These are phyloP conservation scores for Ceratotherium simum DNA, from an alignment of 2,113 vertebrate species.

Conservation along the genomic window DNA sequence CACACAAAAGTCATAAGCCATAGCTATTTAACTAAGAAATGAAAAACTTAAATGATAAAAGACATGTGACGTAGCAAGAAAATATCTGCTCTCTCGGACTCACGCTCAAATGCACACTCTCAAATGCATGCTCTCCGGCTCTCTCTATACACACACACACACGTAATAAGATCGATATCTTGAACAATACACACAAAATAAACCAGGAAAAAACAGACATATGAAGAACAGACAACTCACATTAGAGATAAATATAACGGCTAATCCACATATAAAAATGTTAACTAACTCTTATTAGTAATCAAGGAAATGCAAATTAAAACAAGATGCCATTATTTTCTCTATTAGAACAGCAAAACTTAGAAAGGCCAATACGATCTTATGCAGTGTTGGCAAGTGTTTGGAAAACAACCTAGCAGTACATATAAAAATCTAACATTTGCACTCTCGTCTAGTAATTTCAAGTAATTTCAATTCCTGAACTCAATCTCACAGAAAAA, in stretches of 20 bases:
- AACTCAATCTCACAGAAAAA: slow-evolving; percentile 1
- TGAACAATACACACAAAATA: not conserved
- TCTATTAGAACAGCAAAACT: not conserved
- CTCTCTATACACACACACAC: not conserved
- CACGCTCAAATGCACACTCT: not conserved
- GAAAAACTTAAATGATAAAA: not conserved
- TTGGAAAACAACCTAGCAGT: not conserved
- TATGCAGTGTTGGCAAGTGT: not conserved
- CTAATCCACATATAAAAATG: not conserved
- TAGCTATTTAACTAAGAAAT: not conserved
- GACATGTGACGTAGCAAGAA: not conserved
- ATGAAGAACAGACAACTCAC: not conserved
- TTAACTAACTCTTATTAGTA: not conserved
- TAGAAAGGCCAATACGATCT: not conserved
- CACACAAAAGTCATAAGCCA: not conserved
- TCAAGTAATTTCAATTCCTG: not conserved
- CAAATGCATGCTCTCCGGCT: not conserved
- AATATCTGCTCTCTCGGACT: not conserved
- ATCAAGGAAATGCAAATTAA: not conserved
- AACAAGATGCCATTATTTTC: not conserved
- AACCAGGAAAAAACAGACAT: not conserved
- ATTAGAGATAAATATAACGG: not conserved
- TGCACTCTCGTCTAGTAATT: not conserved
- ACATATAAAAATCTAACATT: not conserved
- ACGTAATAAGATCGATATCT: not conserved